Evolutionary conservation across 2,797 vertebrate species (phyloP).

Genomic region (Allobates femoralis): DNA sequence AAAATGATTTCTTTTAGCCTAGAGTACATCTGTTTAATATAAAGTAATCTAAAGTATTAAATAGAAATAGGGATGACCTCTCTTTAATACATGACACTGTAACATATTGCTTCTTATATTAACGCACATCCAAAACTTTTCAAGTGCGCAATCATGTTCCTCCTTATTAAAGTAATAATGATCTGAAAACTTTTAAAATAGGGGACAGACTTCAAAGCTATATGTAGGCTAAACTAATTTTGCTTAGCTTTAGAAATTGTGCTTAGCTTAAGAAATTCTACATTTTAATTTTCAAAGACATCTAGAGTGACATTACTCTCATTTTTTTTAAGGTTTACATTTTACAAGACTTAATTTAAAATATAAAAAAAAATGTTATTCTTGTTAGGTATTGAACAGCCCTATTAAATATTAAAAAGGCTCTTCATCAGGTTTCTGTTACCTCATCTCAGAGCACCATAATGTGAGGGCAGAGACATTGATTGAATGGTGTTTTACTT

Average conservation of each 20-base stretch:
- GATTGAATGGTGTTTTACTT: too few species aligned
- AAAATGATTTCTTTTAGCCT: constrained; percentile 37
- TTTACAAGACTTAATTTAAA: constrained; percentile 6
- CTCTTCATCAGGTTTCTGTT: too few species aligned
- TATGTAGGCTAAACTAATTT: constrained; percentile 40
- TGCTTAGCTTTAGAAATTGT: constrained; percentile 39
- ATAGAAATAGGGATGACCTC: constrained; percentile 44
- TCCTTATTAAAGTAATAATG: constrained; percentile 47
- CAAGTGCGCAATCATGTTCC: constrained; percentile 15
- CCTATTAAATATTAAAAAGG: neutral
- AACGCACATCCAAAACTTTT: constrained; percentile 40
- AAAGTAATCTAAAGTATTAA: constrained; percentile 47
- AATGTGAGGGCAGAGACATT: too few species aligned
- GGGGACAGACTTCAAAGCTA: constrained; percentile 45
- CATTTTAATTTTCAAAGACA: constrained; percentile 44
- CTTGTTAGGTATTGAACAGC: neutral
- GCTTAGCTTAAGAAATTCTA: constrained; percentile 38
- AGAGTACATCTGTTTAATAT: constrained; percentile 44
- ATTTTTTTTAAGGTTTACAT: constrained; percentile 5
- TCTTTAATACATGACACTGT: constrained; percentile 34
- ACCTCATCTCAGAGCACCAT: too few species aligned
- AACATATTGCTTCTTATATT: constrained; percentile 54
- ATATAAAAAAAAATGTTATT: neutral
- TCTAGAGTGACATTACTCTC: neutral
- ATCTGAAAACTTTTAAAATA: constrained; percentile 41